Base-by-base conservation (phyloP, 2,888 invertebrate species). In the Colostygia pectinataria region DNA sequence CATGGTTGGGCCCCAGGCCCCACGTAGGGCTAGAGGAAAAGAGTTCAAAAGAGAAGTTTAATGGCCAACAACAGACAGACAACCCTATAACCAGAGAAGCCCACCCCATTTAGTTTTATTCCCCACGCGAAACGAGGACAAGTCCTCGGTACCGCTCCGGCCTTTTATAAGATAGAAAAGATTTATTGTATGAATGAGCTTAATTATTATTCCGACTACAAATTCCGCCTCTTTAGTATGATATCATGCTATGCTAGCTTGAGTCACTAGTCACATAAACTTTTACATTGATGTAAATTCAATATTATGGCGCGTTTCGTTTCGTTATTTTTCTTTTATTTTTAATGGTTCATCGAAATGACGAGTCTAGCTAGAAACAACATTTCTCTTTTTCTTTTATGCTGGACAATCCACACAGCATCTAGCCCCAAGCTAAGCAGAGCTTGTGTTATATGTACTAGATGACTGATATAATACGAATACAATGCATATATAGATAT, bases 101-200 rank as follows among this genome's bases (percentile, higher is more conserved):
- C 32, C 54, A 32, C 46, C 48, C 54, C 36, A 47, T 46, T 59
- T 58, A 58, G 53, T 62, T 66, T 60, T 57, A 61, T 56, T 61
- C 47, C 63, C 61, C 52, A 44, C 61, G 46, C 61, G 62, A 68
- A 71, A 71, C 51, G 68, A 65, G 68, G 72, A 56, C 75, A 71
- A 49, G 57, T 59, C 58, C 14, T 40, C 31, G 52, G 54, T 55
- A 59, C 46, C 53, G 46, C 48, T 53, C 52, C 61, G 57, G 53
- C 55, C 68, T 53, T 73, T 74, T 74, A 74, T 80, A 80, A 80
- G 71, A 80, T 80, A 76, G 69, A 77, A 74, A 74, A 80, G 78
- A 84, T 44, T 44, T 44, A 44, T 44, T 24, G 24, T 29, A 24
- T 44, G 75, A 80, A 82, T 79, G 80, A 43, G 23, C 75, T 56